A percentile compares a stretch with the other conserved stretches of the same genome.
phyloP scores from a whole-genome alignment of 2,888 invertebrate species.

The Meloe dianella region DNA sequence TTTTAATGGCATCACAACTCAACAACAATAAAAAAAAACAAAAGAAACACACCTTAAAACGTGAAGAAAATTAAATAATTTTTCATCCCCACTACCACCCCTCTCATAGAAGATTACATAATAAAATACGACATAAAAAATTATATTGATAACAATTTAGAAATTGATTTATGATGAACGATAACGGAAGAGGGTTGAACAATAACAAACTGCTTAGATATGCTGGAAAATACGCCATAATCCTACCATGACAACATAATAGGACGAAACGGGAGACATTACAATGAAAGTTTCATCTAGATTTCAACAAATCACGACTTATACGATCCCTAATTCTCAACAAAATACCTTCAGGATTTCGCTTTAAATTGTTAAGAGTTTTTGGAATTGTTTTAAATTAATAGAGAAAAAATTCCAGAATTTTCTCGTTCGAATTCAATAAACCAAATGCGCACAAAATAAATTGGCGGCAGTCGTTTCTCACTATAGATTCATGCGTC shows the following conservation, averaged over 20 bases:
- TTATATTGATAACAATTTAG: background rate
- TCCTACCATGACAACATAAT: background rate
- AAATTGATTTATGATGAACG: background rate
- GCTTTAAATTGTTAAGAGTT: background rate
- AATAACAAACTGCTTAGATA: conserved; percentile 2
- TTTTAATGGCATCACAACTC: background rate
- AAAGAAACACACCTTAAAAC: background rate
- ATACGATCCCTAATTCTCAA: background rate
- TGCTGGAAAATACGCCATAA: background rate
- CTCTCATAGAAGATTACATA: background rate
- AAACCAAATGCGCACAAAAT: background rate
- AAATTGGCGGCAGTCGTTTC: background rate
- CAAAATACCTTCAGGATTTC: background rate
- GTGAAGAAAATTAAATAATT: background rate
- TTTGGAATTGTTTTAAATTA: too few relatives aligned
- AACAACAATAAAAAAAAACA: background rate
- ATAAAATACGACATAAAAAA: too few relatives aligned
- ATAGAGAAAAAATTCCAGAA: background rate
- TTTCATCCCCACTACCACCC: background rate
- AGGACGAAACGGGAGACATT: background rate
- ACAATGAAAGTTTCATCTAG: background rate
- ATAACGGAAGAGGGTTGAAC: background rate
- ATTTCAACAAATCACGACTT: conserved; percentile 1
- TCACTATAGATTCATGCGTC: background rate
- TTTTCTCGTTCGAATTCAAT: background rate